Evolutionary conservation across 35 echinoderm and acorn worm species (phyloP).

Genomic region (Acanthaster planci): DNA sequence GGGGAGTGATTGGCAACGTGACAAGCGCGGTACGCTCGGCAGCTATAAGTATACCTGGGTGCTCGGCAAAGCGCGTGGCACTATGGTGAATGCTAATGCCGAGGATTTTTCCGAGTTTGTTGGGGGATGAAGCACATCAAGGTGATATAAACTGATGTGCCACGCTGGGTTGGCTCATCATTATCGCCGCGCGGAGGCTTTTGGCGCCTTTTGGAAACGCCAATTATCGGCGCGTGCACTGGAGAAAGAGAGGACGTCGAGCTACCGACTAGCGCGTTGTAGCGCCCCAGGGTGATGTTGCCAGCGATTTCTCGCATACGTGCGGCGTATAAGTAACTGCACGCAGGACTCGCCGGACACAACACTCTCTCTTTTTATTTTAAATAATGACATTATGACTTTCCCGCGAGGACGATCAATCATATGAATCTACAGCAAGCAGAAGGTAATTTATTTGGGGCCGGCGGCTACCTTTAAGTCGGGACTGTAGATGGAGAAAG

Average conservation of each 20-base stretch:
- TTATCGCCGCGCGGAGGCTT: background rate
- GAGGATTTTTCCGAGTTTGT: background rate
- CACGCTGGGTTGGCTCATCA: background rate
- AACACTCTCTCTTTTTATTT: background rate
- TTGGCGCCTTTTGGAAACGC: background rate
- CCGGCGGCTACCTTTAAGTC: background rate
- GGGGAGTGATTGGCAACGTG: too few species aligned
- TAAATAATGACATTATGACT: constrained; percentile 24
- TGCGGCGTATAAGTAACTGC: background rate
- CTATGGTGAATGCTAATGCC: background rate
- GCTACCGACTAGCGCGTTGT: constrained; percentile 11
- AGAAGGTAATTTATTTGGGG: constrained; percentile 33
- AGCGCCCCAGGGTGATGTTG: constrained; percentile 3
- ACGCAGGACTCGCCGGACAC: background rate
- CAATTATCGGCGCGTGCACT: constrained; percentile 17
- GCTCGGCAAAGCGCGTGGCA: too few species aligned
- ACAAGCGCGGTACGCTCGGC: too few species aligned
- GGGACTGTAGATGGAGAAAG: background rate
- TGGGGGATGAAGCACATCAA: background rate
- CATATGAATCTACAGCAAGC: constrained; percentile 21
- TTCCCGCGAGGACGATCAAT: constrained; percentile 24
- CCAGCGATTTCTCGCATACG: constrained; percentile 19
- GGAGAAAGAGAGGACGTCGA: too few species aligned
- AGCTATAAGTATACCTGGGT: too few species aligned
- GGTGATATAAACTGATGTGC: constrained; percentile 11